Percentiles rank a stretch among this genome's conserved stretches.
Conservation (phyloP, 2,113 vertebrate genomes). For the Chaetodon trifascialis region DNA sequence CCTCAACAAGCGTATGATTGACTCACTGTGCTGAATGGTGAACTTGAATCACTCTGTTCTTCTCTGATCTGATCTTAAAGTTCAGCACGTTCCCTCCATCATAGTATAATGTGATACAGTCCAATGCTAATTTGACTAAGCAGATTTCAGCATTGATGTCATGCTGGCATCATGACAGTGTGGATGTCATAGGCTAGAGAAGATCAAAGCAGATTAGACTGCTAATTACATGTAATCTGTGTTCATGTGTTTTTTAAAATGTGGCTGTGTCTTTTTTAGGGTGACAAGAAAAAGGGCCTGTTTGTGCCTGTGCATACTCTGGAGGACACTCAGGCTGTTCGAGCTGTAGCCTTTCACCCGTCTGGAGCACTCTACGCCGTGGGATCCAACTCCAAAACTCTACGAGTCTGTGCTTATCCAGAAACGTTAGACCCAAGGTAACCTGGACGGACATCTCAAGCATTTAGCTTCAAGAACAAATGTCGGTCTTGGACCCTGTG, state of each 20-base stretch:
- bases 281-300: constrained; percentile 89
- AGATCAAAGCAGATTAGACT: constrained; percentile 15
- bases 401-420: constrained; percentile 96
- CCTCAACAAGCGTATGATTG: background rate
- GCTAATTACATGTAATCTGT: constrained; percentile 21
- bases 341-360: constrained; percentile 97
- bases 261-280: constrained; percentile 75
- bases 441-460: background rate
- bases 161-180: background rate
- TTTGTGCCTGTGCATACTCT: constrained; percentile 93
- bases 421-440: constrained; percentile 92
- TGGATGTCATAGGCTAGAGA: constrained; percentile 10
- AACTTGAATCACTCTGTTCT: background rate
- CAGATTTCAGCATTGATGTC: constrained; percentile 33
- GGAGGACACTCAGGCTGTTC: constrained; percentile 96
- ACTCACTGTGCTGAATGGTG: background rate
- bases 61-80: constrained; percentile 7
- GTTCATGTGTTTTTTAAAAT: constrained; percentile 13
- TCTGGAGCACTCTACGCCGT: constrained; percentile 93
- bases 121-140: constrained; percentile 24
- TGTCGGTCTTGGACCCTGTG: too few relatives aligned
- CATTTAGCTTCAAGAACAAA: too few relatives aligned
- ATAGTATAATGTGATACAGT: background rate
- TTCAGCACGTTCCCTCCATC: background rate
- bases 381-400: constrained; percentile 98